phyloP scores from a whole-genome alignment of 2,797 vertebrate genomes.

The Pangasius larnaudii region DNA sequence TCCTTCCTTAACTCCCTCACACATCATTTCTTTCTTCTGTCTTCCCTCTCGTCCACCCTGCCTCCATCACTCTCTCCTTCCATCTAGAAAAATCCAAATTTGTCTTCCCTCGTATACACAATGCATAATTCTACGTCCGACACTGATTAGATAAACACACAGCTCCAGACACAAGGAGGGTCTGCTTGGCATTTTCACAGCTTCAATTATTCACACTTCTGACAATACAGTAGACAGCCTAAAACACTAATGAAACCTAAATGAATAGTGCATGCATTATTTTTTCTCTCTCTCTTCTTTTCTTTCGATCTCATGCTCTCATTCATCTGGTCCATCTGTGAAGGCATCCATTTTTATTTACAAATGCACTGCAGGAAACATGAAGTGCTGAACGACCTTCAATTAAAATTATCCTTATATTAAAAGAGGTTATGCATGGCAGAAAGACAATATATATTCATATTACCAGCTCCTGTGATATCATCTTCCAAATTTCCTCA shows the following conservation, averaged over 20 bases:
- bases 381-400: not conserved
- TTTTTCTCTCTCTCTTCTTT: constrained; percentile 24
- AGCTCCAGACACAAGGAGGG: constrained; percentile 47
- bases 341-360: constrained; percentile 23
- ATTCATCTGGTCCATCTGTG: constrained; percentile 27
- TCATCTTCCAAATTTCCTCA: constrained; percentile 14
- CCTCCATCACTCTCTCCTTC: not conserved
- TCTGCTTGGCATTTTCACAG: constrained; percentile 58
- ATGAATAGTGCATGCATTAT: constrained; percentile 50
- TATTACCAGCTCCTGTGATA: constrained; percentile 17
- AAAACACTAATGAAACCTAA: constrained; percentile 54
- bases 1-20: not conserved
- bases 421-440: constrained; percentile 17
- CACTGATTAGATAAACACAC: constrained; percentile 58
- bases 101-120: constrained; percentile 22
- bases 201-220: constrained; percentile 65
- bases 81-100: constrained; percentile 11
- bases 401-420: constrained; percentile 1
- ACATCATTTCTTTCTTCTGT: not conserved
- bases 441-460: constrained; percentile 17
- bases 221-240: constrained; percentile 55
- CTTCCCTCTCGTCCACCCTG: not conserved
- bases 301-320: constrained; percentile 15
- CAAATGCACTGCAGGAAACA: constrained; percentile 21
- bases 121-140: constrained; percentile 45